A percentile compares a stretch with the other conserved stretches of the same genome.
These are phyloP conservation scores for Acropternis orthonyx DNA, from an alignment of 2,797 vertebrate species.

Conservation along the genomic window DNA sequence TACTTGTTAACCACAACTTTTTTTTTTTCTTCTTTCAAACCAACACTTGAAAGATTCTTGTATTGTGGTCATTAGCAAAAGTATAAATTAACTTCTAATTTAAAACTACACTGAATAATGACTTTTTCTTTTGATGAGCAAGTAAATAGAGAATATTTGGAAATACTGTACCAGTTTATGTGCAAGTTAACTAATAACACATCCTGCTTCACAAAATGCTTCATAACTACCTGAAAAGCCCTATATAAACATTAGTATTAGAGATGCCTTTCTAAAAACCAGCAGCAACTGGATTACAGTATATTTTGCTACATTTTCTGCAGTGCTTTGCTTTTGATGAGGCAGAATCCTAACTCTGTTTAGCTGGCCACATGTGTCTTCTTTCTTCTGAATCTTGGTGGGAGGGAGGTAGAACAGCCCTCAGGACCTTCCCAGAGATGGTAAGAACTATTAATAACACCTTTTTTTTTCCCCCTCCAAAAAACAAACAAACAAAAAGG, in stretches of 20 bases:
- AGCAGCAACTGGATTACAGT: background rate
- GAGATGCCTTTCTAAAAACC: background rate
- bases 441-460: fast-evolving
- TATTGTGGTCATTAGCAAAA: background rate
- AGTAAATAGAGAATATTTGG: background rate
- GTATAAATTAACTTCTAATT: background rate
- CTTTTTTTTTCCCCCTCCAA: background rate
- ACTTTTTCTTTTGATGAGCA: background rate
- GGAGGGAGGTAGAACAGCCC: background rate
- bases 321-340: background rate
- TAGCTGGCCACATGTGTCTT: background rate
- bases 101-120: background rate
- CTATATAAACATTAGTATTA: background rate
- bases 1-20: background rate
- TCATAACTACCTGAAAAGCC: background rate
- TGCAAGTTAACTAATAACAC: background rate
- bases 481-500: background rate
- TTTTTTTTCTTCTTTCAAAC: background rate
- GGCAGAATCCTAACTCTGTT: background rate
- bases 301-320: background rate
- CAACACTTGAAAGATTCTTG: background rate
- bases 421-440: background rate
- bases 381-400: background rate
- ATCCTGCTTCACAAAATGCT: background rate
- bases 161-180: background rate